Base-by-base conservation (phyloP, 2,797 vertebrate species). In the Selene dorsalis region DNA sequence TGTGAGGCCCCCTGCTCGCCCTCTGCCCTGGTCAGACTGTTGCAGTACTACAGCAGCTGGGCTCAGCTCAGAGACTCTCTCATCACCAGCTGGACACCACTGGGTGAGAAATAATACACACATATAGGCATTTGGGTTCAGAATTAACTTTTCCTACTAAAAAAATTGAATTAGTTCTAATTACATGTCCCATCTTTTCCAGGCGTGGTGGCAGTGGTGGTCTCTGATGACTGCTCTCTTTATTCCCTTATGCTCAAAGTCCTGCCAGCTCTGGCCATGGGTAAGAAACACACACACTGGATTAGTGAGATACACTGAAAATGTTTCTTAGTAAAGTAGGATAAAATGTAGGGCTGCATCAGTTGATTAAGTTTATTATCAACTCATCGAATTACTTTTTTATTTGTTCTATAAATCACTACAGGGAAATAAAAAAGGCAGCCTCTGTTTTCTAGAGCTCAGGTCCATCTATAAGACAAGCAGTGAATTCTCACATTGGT, bases 231-330 rank as follows among this genome's bases (percentile, higher is more conserved):
- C 8, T 97, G 94, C 79, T 93, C 95, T 11, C 85, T 96, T 20
- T 92, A 96, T 57, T 93, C 93, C 32, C 93, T 97, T 14, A 93
- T 96, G 84, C 92, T 95, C 77, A 96, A 96, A 85, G 92, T 96
- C 65, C 87, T 96, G 12, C 96, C 96, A 6, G 96, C 96, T 1
- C 84, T 97, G 64, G 96, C 96, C 30, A 92, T 97, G 94, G 97
- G 97, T 97, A 91, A 94, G 82, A 84, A 20, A 80, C 41, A 73
- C 64, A 63, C 48, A 41, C 0, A 32, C 30, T 18, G 4, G n/a
- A 14, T 9, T 28, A 41, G n/a, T 22, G 18, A 30, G 26, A 41
- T 1, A 8, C 8, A 6, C 1, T 3, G 6, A 43, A 56, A n/a
- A 43, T 3, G 24, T 24, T 57, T 5, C 47, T 6, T 28, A 17